phyloP scores from a whole-genome alignment of 2,113 vertebrate species.

The Phyllostomus discolor region DNA sequence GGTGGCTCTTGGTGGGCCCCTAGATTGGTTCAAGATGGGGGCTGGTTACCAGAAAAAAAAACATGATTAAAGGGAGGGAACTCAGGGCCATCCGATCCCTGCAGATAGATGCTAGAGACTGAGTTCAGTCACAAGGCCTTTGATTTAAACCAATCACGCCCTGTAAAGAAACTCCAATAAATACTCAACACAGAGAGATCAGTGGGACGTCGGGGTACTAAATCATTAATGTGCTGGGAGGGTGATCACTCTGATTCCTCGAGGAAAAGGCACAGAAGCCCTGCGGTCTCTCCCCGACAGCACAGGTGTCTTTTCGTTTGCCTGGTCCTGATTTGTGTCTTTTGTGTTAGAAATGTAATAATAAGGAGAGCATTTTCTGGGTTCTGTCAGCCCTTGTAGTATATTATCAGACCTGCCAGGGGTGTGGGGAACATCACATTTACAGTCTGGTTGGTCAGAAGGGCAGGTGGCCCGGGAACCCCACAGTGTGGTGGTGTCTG shows the following conservation, averaged over 20 bases:
- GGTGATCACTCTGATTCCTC: background rate
- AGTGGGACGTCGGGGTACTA: background rate
- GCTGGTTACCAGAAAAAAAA: background rate
- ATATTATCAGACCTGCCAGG: background rate
- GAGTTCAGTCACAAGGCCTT: background rate
- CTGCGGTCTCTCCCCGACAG: background rate
- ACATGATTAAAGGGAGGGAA: background rate
- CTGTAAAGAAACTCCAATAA: background rate
- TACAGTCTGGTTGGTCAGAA: background rate
- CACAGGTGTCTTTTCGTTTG: background rate
- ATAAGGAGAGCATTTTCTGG: background rate
- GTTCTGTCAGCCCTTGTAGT: background rate
- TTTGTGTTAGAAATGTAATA: background rate
- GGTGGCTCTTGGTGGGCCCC: background rate
- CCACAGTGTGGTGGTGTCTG: background rate
- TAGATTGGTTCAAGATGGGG: background rate
- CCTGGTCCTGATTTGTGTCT: background rate
- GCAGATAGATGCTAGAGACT: background rate
- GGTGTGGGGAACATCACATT: background rate
- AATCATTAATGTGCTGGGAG: background rate
- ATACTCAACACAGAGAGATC: background rate
- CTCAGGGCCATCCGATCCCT: background rate
- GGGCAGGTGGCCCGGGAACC: background rate
- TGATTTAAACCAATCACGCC: background rate
- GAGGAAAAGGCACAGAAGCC: background rate